Evolutionary conservation across 1,140 invertebrate genomes (phyloP).

Genomic region (Apis florea): DNA sequence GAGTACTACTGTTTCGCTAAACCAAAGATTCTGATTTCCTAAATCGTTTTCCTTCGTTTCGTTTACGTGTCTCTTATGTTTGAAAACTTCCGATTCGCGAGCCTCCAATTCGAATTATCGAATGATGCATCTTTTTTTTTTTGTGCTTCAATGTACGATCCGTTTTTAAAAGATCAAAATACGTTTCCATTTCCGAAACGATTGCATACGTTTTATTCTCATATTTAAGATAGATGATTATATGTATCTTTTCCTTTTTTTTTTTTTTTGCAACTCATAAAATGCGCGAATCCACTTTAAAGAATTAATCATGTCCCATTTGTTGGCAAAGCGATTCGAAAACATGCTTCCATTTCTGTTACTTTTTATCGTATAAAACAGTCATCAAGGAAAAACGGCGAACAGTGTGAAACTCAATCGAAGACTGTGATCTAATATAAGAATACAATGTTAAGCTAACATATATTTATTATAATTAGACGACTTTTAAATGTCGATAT

Average conservation of each 20-base stretch:
- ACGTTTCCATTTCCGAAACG: too few relatives aligned
- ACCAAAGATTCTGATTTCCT: neutral
- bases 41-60: neutral
- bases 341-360: constrained; percentile 32
- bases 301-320: neutral
- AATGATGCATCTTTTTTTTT: neutral
- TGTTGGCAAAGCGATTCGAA: neutral
- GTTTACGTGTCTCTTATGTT: neutral
- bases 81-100: neutral
- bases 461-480: constrained; percentile 23
- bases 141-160: neutral
- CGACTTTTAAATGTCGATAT: constrained; percentile 23
- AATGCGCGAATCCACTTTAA: neutral
- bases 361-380: neutral
- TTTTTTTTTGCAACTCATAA: neutral
- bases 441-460: neutral
- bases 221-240: too few relatives aligned
- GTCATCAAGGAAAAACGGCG: neutral
- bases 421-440: constrained; percentile 38
- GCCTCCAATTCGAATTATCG: neutral
- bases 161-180: too few relatives aligned
- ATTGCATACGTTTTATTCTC: too few relatives aligned
- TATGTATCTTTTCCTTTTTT: neutral
- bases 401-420: constrained; percentile 8
- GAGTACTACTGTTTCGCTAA: neutral